Conservation (phyloP, 2,797 vertebrate genomes). For the Sarcoramphus papa region DNA sequence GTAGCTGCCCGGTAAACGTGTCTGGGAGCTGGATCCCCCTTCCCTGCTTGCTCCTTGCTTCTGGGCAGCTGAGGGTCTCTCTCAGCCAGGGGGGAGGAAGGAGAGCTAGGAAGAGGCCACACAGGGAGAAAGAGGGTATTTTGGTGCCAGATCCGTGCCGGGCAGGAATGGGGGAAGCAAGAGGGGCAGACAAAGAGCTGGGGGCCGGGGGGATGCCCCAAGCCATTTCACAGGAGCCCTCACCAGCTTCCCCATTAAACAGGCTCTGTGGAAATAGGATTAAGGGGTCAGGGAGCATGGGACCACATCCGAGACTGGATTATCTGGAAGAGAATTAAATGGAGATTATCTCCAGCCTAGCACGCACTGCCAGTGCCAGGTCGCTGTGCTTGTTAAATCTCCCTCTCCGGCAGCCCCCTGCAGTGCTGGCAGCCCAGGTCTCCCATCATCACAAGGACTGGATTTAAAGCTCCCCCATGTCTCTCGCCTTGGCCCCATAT, state of each 20-base stretch:
- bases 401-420: neutral
- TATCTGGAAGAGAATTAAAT: conserved; percentile 58
- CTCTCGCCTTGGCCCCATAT: neutral
- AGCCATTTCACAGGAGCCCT: neutral
- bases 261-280: conserved; percentile 31
- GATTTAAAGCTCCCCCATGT: neutral
- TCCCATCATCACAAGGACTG: neutral
- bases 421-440: neutral
- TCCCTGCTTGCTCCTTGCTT: neutral
- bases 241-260: conserved; percentile 19
- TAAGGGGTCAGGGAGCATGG: conserved; percentile 38
- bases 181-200: neutral
- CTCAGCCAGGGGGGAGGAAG: neutral
- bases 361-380: neutral
- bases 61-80: neutral
- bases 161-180: neutral
- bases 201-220: neutral
- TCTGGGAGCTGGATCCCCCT: neutral
- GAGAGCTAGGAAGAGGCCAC: neutral
- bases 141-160: neutral
- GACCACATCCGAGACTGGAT: conserved; percentile 28
- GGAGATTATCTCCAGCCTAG: conserved; percentile 50
- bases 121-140: neutral
- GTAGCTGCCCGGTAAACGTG: neutral
- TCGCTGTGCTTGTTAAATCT: neutral